These are phyloP conservation scores for Pogonocherus hispidulus DNA, from an alignment of 2,888 invertebrate species.

Conservation along the genomic window DNA sequence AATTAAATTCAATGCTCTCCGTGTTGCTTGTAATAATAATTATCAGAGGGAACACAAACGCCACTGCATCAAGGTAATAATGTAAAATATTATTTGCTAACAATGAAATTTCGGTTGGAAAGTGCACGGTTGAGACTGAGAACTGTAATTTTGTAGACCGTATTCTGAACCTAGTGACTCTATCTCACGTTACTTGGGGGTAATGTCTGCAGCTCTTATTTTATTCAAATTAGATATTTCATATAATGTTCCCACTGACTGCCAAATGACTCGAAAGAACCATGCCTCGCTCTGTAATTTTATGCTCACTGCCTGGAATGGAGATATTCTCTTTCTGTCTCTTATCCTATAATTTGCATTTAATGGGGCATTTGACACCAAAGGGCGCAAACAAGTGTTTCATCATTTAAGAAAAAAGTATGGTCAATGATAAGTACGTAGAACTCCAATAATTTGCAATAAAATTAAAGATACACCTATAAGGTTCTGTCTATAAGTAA, in stretches of 20 bases:
- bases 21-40: slow-evolving; percentile 5
- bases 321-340: too few species aligned
- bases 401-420: too few species aligned
- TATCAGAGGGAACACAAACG: neutral
- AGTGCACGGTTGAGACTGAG: slow-evolving; percentile 14
- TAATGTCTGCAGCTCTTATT: slow-evolving; percentile 42
- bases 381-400: too few species aligned
- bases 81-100: slow-evolving; percentile 12
- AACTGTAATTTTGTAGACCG: slow-evolving; percentile 50
- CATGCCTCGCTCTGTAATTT: slow-evolving; percentile 39
- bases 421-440: too few species aligned
- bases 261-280: slow-evolving; percentile 49
- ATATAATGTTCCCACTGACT: slow-evolving; percentile 44
- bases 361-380: too few species aligned
- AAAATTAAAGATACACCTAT: too few species aligned
- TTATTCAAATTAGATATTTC: slow-evolving; percentile 50
- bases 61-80: slow-evolving; percentile 5
- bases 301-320: too few species aligned
- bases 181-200: slow-evolving; percentile 44
- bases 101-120: slow-evolving; percentile 12
- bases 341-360: too few species aligned
- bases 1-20: slow-evolving; percentile 8
- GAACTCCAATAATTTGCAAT: too few species aligned
- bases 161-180: slow-evolving; percentile 43
- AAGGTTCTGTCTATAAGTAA: too few species aligned